These are phyloP conservation scores for Triplophysa yarkandensis DNA, from an alignment of 2,797 vertebrate species.

Conservation along the genomic window DNA sequence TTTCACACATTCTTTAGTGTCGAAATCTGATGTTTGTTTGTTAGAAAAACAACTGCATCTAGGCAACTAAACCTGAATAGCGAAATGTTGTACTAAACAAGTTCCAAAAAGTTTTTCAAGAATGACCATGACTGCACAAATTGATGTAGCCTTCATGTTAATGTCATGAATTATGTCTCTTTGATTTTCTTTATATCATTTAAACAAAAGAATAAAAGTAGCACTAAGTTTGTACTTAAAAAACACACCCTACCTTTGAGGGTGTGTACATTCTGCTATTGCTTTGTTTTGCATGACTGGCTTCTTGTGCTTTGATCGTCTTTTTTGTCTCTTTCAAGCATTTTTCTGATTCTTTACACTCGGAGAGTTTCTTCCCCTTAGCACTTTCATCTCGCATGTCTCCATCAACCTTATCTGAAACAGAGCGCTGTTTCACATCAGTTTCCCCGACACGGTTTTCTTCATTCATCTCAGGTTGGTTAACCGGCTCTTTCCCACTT, in stretches of 20 bases:
- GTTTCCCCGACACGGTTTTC: neutral
- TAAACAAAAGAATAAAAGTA: neutral
- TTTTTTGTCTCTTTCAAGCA: constrained; percentile 21
- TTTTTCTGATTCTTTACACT: neutral
- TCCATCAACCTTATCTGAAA: constrained; percentile 17
- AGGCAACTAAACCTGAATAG: neutral
- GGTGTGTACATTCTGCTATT: neutral
- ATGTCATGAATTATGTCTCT: neutral
- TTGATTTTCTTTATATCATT: no score
- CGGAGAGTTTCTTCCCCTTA: constrained; percentile 6
- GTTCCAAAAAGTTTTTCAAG: neutral
- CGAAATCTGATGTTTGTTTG: constrained; percentile 13
- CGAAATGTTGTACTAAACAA: neutral
- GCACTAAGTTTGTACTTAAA: neutral
- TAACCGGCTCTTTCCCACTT: constrained; percentile 10
- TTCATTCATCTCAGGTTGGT: neutral
- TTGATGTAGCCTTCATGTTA: neutral
- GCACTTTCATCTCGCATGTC: neutral
- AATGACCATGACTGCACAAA: neutral
- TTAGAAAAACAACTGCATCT: neutral
- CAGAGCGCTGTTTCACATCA: neutral
- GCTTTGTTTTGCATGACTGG: constrained; percentile 35
- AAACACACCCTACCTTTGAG: constrained; percentile 36
- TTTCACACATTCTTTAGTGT: constrained; percentile 5
- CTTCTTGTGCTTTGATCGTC: neutral